phyloP scores from a whole-genome alignment of 64 coral and sea anemone genomes.

The Stylophora pistillata region DNA sequence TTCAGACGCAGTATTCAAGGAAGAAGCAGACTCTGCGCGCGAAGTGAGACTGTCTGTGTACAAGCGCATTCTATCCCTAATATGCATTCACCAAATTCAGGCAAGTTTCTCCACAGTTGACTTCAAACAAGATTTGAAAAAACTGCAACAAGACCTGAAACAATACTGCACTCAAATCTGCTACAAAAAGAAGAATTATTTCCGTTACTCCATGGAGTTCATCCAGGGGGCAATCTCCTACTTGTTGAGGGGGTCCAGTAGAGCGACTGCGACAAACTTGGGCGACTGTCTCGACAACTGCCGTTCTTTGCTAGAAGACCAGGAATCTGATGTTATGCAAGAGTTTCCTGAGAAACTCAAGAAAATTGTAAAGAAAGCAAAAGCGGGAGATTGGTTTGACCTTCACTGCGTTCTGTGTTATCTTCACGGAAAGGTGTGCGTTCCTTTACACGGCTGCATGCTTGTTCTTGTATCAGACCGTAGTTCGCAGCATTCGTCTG shows the following conservation, averaged over 20 bases:
- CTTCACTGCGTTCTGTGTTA: background rate
- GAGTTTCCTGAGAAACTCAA: background rate
- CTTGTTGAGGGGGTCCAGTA: background rate
- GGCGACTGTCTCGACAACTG: background rate
- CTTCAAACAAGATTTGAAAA: background rate
- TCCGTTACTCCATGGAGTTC: constrained; percentile 14
- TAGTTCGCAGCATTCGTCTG: no score
- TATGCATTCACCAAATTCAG: background rate
- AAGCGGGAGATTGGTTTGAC: background rate
- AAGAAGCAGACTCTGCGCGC: background rate
- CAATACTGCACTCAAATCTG: background rate
- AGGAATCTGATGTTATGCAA: background rate
- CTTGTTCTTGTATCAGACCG: background rate
- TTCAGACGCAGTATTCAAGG: background rate
- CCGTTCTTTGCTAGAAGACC: background rate
- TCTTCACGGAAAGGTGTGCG: constrained; percentile 7
- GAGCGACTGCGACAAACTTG: background rate
- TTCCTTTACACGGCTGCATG: background rate
- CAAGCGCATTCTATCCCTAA: background rate
- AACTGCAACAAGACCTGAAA: background rate
- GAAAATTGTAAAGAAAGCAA: background rate
- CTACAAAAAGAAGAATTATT: background rate
- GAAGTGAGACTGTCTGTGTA: constrained; percentile 7
- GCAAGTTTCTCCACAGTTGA: background rate
- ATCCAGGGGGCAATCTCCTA: background rate